Base-by-base conservation (phyloP, 1,140 invertebrate genomes). In the Drosophila mauritiana region DNA sequence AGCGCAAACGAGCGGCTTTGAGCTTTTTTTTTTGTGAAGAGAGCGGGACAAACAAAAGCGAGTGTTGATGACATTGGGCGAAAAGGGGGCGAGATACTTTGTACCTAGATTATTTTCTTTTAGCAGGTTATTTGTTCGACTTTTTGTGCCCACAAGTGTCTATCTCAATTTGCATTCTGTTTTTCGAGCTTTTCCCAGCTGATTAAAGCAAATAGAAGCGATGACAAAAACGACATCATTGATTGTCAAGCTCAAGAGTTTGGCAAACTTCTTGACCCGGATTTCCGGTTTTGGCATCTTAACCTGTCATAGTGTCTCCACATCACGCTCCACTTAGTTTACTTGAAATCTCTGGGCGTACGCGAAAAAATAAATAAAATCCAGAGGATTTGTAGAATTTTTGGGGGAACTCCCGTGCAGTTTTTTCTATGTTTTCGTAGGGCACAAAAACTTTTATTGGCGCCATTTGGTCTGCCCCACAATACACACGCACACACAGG, bases 381-480 rank as follows among this genome's bases (percentile, higher is more conserved):
- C 55, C 40, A 27, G 49, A 37, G 54, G 46, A 34, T 62, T 67
- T 36, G 58, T 37, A 34, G 17, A 22, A 20, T 54, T 61, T 72
- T 8, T 10, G 20, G 20, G 17, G 31, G 37, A 40, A 37, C 64
- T 52, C 15, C 40, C 4, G n/a, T 31, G 8, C 27, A 42, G 8
- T 51, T 10, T 39, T 45, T 56, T 45, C 49, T 57, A 15, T 57
- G n/a, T 54, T 42, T 58, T 56, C 39, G 4, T 39, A 39, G 53
- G 36, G 42, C 20, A 65, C 45, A 78, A 80, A 85, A 85, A 85
- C 67, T 85, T 85, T 85, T 85, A 85, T 85, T 85, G 81, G 73
- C 81, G 81, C 81, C 81, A 85, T 78, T 85, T 62, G 81, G 81
- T 85, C 81, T 85, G 78, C 82, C 68, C 57, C 76, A 85, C 61